Conservation (phyloP, 2,888 invertebrate species). For the Eristalinus sepulchralis region DNA sequence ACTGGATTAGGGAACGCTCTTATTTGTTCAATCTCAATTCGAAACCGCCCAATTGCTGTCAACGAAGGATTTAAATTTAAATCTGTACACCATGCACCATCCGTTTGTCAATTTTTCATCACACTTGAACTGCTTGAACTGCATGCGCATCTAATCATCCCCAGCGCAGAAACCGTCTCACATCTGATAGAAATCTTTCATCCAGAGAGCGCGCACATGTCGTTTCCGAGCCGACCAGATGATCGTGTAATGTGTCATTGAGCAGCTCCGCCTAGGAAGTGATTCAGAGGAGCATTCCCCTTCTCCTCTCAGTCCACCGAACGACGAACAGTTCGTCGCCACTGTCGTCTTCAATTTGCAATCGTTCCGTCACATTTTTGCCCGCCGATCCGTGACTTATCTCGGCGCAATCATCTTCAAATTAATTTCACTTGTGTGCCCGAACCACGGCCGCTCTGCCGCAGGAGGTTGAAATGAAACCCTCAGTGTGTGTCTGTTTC, state of each 20-base stretch:
- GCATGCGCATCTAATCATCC: not conserved
- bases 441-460: not conserved
- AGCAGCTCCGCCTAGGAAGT: not conserved
- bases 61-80: not conserved
- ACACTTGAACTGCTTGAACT: not conserved
- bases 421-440: not conserved
- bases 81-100: not conserved
- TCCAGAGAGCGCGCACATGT: not conserved
- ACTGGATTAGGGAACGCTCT: too few species aligned
- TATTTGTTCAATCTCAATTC: too few species aligned
- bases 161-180: not conserved
- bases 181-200: not conserved
- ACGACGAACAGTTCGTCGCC: not conserved
- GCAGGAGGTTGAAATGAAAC: constrained; percentile 48
- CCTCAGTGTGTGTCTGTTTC: constrained; percentile 5
- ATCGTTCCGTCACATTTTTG: not conserved
- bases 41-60: not conserved
- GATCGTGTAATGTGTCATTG: not conserved
- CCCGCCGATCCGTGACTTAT: not conserved
- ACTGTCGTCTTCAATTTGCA: not conserved
- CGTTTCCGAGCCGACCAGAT: not conserved
- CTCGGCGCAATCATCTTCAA: not conserved
- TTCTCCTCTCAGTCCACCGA: not conserved
- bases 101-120: not conserved
- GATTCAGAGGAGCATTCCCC: not conserved